phyloP scores from a whole-genome alignment of 2,113 vertebrate genomes.

The Phrynosoma blainvillii region DNA sequence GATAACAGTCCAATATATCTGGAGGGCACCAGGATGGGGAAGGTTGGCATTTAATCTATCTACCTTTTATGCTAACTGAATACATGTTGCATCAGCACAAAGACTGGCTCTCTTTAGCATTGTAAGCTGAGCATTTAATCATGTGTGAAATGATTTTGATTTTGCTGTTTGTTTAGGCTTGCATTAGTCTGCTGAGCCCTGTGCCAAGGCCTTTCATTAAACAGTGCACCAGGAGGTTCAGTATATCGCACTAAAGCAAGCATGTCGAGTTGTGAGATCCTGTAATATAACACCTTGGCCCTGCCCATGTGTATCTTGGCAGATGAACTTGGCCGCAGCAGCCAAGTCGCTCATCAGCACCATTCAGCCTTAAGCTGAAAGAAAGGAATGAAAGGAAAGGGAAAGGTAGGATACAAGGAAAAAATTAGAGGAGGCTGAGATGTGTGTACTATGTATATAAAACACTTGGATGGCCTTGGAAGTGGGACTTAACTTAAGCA shows the following conservation, averaged over 20 bases:
- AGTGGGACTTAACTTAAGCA: no score
- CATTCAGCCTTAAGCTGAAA: background rate
- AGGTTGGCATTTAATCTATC: background rate
- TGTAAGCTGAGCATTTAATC: background rate
- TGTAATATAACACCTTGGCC: background rate
- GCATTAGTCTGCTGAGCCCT: background rate
- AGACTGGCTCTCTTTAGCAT: background rate
- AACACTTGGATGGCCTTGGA: background rate
- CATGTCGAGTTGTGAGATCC: background rate
- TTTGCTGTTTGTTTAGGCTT: background rate
- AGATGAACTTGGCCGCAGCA: background rate
- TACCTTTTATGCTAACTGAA: background rate
- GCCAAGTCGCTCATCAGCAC: background rate
- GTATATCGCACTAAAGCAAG: background rate
- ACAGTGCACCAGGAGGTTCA: background rate
- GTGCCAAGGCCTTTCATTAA: constrained; percentile 4
- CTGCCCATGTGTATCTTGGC: constrained; percentile 18
- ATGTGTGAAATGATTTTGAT: background rate
- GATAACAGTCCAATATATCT: background rate
- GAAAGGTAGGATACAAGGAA: background rate
- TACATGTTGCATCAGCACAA: background rate
- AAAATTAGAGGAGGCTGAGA: background rate
- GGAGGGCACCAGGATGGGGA: background rate
- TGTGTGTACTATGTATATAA: background rate
- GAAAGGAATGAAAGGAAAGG: background rate